A percentile compares a stretch with the other conserved stretches of the same genome.
phyloP scores from a whole-genome alignment of 2,888 invertebrate species.

The Drosophila nigritarsus region DNA sequence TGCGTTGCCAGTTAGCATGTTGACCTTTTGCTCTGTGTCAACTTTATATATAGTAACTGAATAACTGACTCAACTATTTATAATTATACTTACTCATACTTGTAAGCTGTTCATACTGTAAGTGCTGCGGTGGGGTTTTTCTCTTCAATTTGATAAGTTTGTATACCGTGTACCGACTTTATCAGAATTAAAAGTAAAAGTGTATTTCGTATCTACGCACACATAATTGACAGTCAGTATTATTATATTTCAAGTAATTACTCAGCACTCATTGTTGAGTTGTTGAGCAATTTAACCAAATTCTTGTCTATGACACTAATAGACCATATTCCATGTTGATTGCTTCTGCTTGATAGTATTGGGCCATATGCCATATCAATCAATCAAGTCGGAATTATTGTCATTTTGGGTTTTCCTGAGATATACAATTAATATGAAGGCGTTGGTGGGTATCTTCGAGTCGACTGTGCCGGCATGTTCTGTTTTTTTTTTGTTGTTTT shows the following conservation, averaged over 20 bases:
- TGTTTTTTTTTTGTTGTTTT: background rate
- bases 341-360: background rate
- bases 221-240: background rate
- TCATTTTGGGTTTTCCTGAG: background rate
- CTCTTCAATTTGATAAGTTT: background rate
- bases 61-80: background rate
- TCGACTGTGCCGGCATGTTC: background rate
- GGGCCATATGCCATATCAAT: background rate
- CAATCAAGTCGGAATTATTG: background rate
- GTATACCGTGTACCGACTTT: background rate
- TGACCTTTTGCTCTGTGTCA: background rate
- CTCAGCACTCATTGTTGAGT: slow-evolving; percentile 1
- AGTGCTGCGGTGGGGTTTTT: slow-evolving; percentile 2
- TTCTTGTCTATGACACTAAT: slow-evolving; percentile 8
- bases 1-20: slow-evolving; percentile 23
- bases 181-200: background rate
- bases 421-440: background rate
- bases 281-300: slow-evolving; percentile 15
- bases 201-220: background rate
- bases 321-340: background rate
- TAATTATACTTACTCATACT: background rate
- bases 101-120: slow-evolving; percentile 1
- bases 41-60: background rate
- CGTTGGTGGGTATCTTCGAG: background rate
- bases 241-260: slow-evolving; percentile 10